Conservation (phyloP, 2,888 invertebrate genomes). For the Acleris sparsana region DNA sequence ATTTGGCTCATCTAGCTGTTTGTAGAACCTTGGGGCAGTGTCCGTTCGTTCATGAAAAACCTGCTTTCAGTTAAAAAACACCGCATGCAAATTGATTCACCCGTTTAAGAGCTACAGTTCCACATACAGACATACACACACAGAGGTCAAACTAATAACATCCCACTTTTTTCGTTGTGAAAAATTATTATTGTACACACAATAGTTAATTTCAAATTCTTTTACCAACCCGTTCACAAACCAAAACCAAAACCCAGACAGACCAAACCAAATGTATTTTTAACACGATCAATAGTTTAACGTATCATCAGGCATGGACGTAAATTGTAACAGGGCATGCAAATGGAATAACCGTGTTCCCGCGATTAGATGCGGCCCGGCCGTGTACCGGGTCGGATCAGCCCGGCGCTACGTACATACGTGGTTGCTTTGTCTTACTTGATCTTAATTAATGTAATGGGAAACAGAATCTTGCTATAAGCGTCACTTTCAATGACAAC, state of each 20-base stretch:
- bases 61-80: too few species aligned
- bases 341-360: slow-evolving; percentile 71
- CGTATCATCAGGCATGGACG: slow-evolving; percentile 14
- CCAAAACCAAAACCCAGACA: neutral
- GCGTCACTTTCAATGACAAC: too few species aligned
- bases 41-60: too few species aligned
- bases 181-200: too few species aligned
- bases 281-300: slow-evolving; percentile 30
- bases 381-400: slow-evolving; percentile 35
- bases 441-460: slow-evolving; percentile 26
- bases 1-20: too few species aligned
- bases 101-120: too few species aligned
- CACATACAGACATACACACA: too few species aligned
- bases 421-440: slow-evolving; percentile 15
- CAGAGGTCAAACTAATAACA: too few species aligned
- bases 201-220: too few species aligned
- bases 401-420: slow-evolving; percentile 20
- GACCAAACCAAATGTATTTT: slow-evolving; percentile 27
- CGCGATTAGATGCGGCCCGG: slow-evolving; percentile 58
- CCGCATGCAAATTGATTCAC: too few species aligned
- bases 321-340: slow-evolving; percentile 46
- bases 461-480: neutral
- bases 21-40: too few species aligned
- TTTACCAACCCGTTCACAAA: neutral
- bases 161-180: too few species aligned